phyloP scores from a whole-genome alignment of 2,797 vertebrate species.

The Sciurus carolinensis region DNA sequence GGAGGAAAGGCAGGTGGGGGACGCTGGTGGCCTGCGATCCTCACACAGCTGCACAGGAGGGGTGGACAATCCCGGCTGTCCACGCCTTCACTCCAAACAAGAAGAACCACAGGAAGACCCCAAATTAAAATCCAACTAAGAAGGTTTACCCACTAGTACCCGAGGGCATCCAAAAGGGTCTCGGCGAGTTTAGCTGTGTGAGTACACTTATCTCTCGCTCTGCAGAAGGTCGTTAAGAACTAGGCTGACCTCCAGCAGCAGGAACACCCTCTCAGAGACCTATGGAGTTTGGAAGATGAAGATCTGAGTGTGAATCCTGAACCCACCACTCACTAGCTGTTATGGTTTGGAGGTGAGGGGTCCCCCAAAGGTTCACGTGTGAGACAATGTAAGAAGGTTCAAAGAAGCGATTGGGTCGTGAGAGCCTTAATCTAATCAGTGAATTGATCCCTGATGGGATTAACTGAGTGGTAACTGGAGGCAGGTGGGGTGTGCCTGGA shows the following conservation, averaged over 20 bases:
- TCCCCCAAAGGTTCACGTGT: too few relatives aligned
- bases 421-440: too few relatives aligned
- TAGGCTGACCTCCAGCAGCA: background rate
- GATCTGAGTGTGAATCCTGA: background rate
- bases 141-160: accelerated
- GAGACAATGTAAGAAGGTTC: too few relatives aligned
- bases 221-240: background rate
- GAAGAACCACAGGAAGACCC: accelerated
- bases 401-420: too few relatives aligned
- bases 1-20: background rate
- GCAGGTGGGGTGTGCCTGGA: too few relatives aligned
- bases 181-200: accelerated
- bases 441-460: too few relatives aligned
- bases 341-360: too few relatives aligned
- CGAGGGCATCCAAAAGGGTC: background rate
- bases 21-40: accelerated
- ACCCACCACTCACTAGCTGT: background rate
- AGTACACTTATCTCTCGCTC: background rate
- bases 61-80: accelerated
- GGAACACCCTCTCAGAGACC: background rate
- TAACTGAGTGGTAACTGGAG: too few relatives aligned
- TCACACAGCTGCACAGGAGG: accelerated
- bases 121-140: background rate
- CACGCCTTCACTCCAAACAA: accelerated
- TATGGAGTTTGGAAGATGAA: background rate